Percentiles rank a stretch among this genome's conserved stretches.
phyloP scores from a whole-genome alignment of 1,140 invertebrate species.

The Bombus cullumanus region DNA sequence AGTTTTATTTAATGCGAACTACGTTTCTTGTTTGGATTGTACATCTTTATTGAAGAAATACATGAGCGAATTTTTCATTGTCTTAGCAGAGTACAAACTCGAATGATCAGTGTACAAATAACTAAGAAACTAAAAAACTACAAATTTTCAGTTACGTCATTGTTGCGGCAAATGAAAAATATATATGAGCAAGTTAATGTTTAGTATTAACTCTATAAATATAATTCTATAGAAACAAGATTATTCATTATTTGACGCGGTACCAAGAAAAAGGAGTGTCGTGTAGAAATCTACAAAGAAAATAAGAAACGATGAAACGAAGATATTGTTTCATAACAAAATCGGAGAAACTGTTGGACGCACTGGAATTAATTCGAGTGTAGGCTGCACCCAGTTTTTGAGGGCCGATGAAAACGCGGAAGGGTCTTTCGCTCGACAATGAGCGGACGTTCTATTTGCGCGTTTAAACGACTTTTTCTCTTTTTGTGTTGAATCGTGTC shows the following conservation, averaged over 20 bases:
- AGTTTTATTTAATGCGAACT: no score
- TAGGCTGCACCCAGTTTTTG: conserved; percentile 45
- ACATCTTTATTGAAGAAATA: no score
- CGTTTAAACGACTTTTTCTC: conserved; percentile 32
- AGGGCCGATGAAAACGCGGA: conserved; percentile 49
- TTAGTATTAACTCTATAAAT: no score
- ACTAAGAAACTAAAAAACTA: no score
- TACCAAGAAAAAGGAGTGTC: background rate
- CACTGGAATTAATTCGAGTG: conserved; percentile 58
- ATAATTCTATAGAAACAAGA: no score
- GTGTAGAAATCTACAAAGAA: background rate
- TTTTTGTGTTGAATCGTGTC: conserved; percentile 19
- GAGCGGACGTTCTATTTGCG: conserved; percentile 58
- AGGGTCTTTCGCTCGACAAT: conserved; percentile 44
- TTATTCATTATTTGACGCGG: background rate
- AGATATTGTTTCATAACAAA: background rate
- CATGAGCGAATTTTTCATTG: no score
- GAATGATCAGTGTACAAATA: no score
- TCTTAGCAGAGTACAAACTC: no score
- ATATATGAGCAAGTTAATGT: no score
- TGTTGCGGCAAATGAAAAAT: no score
- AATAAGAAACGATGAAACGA: background rate
- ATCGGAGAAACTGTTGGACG: background rate
- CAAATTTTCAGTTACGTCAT: no score
- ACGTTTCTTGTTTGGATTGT: no score